These are phyloP conservation scores for Trichogramma evanescens DNA, from an alignment of 2,888 invertebrate species.

Conservation along the genomic window DNA sequence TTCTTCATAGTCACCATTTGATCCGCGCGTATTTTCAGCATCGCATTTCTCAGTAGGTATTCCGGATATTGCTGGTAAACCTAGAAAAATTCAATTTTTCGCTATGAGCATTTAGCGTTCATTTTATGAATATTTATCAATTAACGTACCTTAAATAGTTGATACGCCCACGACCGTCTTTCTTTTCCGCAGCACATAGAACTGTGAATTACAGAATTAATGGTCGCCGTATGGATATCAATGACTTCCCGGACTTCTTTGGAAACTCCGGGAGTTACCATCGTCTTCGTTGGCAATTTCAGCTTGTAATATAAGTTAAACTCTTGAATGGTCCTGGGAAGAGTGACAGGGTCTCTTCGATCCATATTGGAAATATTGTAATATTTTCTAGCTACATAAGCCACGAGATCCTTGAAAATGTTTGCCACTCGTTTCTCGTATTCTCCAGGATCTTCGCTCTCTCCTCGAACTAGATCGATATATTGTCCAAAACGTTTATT, in stretches of 20 bases:
- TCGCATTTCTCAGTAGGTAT: constrained; percentile 54
- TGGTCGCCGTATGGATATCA: constrained; percentile 52
- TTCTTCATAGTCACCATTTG: constrained; percentile 56
- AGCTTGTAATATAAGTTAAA: constrained; percentile 39
- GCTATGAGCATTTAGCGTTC: background rate
- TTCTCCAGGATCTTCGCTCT: constrained; percentile 28
- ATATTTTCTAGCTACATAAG: constrained; percentile 40
- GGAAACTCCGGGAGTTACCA: constrained; percentile 34
- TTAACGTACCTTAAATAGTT: constrained; percentile 53
- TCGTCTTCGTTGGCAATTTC: constrained; percentile 37
- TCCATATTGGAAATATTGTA: constrained; percentile 41
- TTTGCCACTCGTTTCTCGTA: constrained; percentile 34
- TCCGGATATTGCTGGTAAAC: constrained; percentile 70
- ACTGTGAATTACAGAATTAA: constrained; percentile 60
- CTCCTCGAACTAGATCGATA: constrained; percentile 39
- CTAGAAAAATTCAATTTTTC: constrained; percentile 3
- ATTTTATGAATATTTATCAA: background rate
- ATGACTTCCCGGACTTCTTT: constrained; percentile 46
- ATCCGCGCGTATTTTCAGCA: constrained; percentile 55
- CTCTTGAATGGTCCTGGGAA: constrained; percentile 37
- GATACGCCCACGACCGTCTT: constrained; percentile 58
- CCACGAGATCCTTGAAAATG: constrained; percentile 38
- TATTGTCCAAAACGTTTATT: constrained; percentile 45
- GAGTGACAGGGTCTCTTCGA: constrained; percentile 27
- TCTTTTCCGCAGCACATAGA: constrained; percentile 58